Percentiles rank a stretch among this genome's conserved stretches.
These are phyloP conservation scores for Gallinago paraguaiae DNA, from an alignment of 2,113 vertebrate species.

Conservation along the genomic window DNA sequence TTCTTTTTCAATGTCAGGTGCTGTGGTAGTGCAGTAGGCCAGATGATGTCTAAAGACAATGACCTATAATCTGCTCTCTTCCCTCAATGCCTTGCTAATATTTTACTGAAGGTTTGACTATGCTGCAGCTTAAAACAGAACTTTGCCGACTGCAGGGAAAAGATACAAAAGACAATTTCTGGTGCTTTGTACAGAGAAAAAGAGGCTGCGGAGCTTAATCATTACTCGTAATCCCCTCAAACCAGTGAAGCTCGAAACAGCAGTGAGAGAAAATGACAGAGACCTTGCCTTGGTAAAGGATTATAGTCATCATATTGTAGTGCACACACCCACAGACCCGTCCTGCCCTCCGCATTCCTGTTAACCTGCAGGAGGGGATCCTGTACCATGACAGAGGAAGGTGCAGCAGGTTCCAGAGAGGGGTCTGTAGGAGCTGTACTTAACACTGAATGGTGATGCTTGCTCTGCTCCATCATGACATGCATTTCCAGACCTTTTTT, in stretches of 20 bases:
- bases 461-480: neutral
- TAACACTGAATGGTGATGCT: neutral
- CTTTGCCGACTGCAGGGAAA: neutral
- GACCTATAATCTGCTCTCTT: constrained; percentile 19
- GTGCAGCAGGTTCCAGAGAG: neutral
- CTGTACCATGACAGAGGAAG: fast-evolving
- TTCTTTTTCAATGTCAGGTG: constrained; percentile 20
- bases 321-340: neutral
- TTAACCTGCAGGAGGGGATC: neutral
- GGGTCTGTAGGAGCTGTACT: neutral
- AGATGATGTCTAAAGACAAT: constrained; percentile 33
- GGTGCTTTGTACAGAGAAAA: neutral
- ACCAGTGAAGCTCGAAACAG: neutral
- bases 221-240: constrained; percentile 14
- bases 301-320: neutral
- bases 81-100: neutral
- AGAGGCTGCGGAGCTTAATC: neutral
- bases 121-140: neutral
- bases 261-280: neutral
- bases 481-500: neutral
- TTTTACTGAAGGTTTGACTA: constrained; percentile 10
- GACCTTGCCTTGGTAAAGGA: neutral
- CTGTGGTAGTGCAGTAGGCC: neutral
- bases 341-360: neutral
- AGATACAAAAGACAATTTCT: neutral